A percentile compares a stretch with the other conserved stretches of the same genome.
Evolutionary conservation across 2,113 vertebrate species (phyloP).

Genomic region (Tychaedon coryphoeus): DNA sequence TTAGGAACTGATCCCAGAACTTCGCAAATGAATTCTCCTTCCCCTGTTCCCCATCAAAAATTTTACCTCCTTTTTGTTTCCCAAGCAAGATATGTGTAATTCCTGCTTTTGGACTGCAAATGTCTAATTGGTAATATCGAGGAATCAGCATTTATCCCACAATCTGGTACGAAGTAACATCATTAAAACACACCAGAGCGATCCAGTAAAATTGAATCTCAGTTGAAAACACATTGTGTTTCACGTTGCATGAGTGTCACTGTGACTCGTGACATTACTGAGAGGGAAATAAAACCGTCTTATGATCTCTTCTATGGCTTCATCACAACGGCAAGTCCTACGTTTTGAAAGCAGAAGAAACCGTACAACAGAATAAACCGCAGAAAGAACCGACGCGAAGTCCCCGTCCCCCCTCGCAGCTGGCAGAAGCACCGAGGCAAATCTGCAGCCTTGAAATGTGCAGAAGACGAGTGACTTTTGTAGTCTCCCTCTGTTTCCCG

Average conservation of each 20-base stretch:
- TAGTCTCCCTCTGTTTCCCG: not conserved
- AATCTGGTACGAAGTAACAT: not conserved
- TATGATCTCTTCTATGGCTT: not conserved
- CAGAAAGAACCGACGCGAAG: rapidly evolving
- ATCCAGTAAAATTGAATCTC: not conserved
- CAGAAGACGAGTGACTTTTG: not conserved
- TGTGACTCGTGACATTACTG: too few relatives aligned
- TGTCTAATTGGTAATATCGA: not conserved
- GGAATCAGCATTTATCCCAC: not conserved
- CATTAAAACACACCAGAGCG: not conserved
- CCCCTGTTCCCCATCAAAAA: not conserved
- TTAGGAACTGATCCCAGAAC: not conserved
- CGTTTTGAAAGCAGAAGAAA: not conserved
- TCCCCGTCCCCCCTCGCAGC: not conserved
- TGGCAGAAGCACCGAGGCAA: not conserved
- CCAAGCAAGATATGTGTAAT: rapidly evolving
- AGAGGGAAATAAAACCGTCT: not conserved
- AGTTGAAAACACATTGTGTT: not conserved
- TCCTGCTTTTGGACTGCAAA: not conserved
- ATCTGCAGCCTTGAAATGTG: not conserved
- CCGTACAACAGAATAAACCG: not conserved
- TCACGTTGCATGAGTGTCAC: not conserved
- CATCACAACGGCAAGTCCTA: not conserved
- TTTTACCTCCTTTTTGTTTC: not conserved
- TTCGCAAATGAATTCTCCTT: not conserved